These are phyloP conservation scores for Philhelius pedissequus DNA, from an alignment of 2,888 invertebrate genomes.

Conservation along the genomic window DNA sequence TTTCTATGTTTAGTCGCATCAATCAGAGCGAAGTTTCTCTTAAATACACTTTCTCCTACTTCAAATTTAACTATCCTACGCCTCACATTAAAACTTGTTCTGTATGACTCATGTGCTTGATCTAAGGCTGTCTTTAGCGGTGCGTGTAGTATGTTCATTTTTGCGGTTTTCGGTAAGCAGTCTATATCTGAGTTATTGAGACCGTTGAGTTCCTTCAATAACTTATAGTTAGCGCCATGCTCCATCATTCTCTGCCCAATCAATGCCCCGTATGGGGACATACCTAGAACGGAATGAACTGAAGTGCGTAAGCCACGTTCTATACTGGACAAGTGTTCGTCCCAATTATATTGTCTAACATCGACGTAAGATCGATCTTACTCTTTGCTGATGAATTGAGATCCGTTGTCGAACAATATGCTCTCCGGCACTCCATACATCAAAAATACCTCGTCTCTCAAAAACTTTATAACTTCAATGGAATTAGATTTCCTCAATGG, in stretches of 20 bases:
- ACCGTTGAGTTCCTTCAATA: not conserved
- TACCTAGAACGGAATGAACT: no score
- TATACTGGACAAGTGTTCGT: not conserved
- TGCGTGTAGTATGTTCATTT: not conserved
- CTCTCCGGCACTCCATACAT: conserved; percentile 69
- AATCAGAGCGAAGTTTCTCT: not conserved
- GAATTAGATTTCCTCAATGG: not conserved
- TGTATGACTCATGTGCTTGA: not conserved
- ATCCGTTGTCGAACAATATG: conserved; percentile 70
- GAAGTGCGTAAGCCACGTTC: not conserved
- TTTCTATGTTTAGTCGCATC: not conserved
- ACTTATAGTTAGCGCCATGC: no score
- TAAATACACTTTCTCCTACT: not conserved
- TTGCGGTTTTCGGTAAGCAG: not conserved
- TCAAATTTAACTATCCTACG: not conserved
- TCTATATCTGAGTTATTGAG: not conserved
- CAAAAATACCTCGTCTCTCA: conserved; percentile 9
- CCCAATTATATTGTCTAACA: not conserved
- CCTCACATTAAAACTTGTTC: not conserved
- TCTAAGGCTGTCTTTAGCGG: not conserved
- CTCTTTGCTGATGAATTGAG: conserved; percentile 63
- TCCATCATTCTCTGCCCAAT: no score
- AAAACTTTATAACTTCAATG: not conserved
- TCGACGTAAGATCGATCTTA: conserved; percentile 47
- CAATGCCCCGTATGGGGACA: no score